Base-by-base conservation (phyloP, 2,888 invertebrate species). In the Anorthoa munda region DNA sequence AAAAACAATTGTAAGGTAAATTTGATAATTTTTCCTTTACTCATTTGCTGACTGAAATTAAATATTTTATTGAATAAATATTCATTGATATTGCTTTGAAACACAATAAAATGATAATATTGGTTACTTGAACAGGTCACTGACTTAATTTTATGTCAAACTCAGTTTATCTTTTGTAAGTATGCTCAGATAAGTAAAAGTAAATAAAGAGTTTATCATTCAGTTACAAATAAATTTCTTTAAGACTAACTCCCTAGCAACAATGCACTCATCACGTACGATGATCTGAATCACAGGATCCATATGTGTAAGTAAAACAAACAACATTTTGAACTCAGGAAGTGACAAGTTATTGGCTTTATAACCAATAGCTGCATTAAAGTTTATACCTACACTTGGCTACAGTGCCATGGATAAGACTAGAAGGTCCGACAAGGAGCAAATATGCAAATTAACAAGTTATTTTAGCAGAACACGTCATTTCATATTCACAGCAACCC, bases 391-490 rank as follows among this genome's bases (percentile, higher is more conserved):
- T 65, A 21, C n/a, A 48, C 21, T 48, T 66, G 23, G 21, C 65
- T 77, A 48, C 50, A 56, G 71, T 45, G 39, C 53, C 23, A 60
- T 77, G 75, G 68, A 79, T 74, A 66, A 72, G 53, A 77, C 78
- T 72, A 72, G 73, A 76, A 76, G 74, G 77, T 69, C 56, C 70
- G 56, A 65, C 80, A 78, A 84, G 82, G 76, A 72, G 23, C 66
- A 75, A 81, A 82, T 82, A 88, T 88, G 89, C 84, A 86, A 89
- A 89, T 86, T 86, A 82, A 85, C 82, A 77, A 90, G 89, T 88
- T 91, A 91, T 91, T 91, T 91, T 88, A 85, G 89, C 90, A 91
- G 92, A 93, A 93, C 94, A 95, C 95, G 95, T 95, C 95, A 95
- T 91, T 86, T 85, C 77, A 79, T 88, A 79, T 87, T 85, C 83